Evolutionary conservation across 2,797 vertebrate species (phyloP), one percentile per base, ranked within the genome.

Genomic region (Cheirogaleus major): DNA sequence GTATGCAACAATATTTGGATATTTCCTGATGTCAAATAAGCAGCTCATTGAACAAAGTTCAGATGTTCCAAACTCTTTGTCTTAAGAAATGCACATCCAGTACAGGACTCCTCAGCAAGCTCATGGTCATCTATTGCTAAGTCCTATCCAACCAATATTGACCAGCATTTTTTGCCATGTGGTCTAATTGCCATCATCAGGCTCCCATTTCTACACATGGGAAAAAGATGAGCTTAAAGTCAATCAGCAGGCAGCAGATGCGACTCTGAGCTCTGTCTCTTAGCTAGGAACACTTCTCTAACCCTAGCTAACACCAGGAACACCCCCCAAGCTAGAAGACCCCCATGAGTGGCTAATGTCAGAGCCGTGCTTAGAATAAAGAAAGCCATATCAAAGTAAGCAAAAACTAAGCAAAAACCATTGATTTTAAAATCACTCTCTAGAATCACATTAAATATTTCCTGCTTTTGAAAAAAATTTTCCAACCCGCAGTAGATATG

Each of bases 11-110:
- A 48, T 96, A 61, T 7, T 9, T 61, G 22, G 50, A 63, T 86
- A 78, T 89, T n/a, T 90, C 22, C 50, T 92, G 27, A 67, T 90
- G 65, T 83, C 86, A 69, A 96, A 88, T 87, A 96, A 80, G 18
- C 69, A 83, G 23, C 20, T 67, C 72, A 61, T 59, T 9, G 1
- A 93, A 75, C 23, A 50, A 83, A 63, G 27, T 84, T 70, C 45
- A 75, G 43, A 65, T 41, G 17, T 84, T 90, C 63, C 25, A 80
- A 80, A 90, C 48, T 82, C n/a, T 73, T 93, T 90, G 15, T 13
- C 7, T 73, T 79, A 73, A 91, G 59, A 97, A 93, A 78, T 20
- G 0, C 32, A 50, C 0, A 0, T 57, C 35, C 43, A 75, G 27
- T 20, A 50, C 10, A 61, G 14, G 55, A 59, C 7, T 63, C 63